Conservation (phyloP, 2,113 vertebrate genomes). For the Megaceryle torquata region DNA sequence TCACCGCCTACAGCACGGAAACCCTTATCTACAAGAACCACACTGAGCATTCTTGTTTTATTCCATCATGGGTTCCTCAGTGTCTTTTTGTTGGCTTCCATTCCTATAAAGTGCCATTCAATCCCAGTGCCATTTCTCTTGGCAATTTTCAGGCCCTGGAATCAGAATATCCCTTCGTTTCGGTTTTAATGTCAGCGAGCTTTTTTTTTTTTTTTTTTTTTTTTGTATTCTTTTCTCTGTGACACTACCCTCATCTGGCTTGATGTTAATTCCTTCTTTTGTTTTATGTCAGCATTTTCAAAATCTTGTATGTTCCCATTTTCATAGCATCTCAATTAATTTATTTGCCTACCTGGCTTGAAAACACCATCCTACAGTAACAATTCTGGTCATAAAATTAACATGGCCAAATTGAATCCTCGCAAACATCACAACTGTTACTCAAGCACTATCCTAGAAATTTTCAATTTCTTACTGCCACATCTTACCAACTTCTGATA, state of each 20-base stretch:
- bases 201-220: neutral
- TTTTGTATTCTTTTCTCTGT: neutral
- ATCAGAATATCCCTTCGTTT: neutral
- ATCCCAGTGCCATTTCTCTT: neutral
- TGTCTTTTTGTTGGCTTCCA: neutral
- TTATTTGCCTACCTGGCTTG: neutral
- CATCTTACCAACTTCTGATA: fast-evolving
- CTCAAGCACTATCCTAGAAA: neutral
- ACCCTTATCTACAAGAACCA: neutral
- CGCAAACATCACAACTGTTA: neutral
- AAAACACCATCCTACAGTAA: neutral
- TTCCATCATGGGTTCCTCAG: neutral
- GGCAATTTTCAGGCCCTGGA: neutral
- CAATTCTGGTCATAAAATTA: neutral
- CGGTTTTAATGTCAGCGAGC: neutral
- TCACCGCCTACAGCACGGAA: neutral
- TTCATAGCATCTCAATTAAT: neutral
- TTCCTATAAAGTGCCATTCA: neutral
- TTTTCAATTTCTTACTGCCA: neutral
- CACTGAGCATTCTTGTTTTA: neutral
- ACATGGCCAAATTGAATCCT: neutral
- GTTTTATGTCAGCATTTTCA: neutral
- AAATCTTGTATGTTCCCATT: neutral
- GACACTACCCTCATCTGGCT: neutral
- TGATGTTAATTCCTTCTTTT: neutral